Percentiles rank a stretch among this genome's conserved stretches.
These are phyloP conservation scores for Corythornis vintsioides DNA, from an alignment of 2,113 vertebrate genomes.

Conservation along the genomic window DNA sequence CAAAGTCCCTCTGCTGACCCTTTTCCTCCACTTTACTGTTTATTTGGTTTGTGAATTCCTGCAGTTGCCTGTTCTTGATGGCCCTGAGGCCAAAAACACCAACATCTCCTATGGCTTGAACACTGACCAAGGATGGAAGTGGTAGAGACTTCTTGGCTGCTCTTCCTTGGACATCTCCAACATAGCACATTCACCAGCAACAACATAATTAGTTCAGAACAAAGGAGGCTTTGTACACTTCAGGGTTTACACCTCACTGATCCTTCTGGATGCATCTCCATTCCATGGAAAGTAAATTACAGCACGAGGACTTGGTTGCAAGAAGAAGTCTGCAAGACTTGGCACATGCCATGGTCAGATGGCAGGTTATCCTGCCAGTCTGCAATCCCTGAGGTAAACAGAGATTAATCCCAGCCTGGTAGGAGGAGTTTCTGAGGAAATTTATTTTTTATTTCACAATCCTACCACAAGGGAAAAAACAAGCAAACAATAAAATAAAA, in stretches of 20 bases:
- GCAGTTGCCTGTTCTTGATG: background rate
- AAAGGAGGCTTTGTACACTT: background rate
- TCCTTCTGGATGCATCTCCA: background rate
- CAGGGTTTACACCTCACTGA: background rate
- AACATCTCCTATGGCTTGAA: background rate
- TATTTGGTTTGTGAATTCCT: background rate
- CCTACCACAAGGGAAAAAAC: background rate
- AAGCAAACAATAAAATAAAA: no score
- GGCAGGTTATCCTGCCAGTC: conserved; percentile 7
- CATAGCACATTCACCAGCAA: background rate
- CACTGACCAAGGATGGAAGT: background rate
- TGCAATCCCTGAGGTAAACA: conserved; percentile 20
- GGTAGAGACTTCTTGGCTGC: background rate
- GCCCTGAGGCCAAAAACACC: background rate
- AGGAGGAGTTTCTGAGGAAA: background rate
- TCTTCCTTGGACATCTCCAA: background rate
- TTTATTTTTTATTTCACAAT: background rate
- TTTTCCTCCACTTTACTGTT: background rate
- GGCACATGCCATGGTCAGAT: background rate
- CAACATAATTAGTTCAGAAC: background rate
- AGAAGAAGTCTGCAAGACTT: background rate
- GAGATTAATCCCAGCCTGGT: conserved; percentile 5
- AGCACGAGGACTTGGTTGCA: background rate
- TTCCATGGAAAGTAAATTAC: conserved; percentile 14
- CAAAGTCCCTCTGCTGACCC: background rate